Evolutionary conservation across 2,113 vertebrate genomes (phyloP), one percentile per base, ranked within the genome.

Genomic region (Formicarius rufipectus): DNA sequence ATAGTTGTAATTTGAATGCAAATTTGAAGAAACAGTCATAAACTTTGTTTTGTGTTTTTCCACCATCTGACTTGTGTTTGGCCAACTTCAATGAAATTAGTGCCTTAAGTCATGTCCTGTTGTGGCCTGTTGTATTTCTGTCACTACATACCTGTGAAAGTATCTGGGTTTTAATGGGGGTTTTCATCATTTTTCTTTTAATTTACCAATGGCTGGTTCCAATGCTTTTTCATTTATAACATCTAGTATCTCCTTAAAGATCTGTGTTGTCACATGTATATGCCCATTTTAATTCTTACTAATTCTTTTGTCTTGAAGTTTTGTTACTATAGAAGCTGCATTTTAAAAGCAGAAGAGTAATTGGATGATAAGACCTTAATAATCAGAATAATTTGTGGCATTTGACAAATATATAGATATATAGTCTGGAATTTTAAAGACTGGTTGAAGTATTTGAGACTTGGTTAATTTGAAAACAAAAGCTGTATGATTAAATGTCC

Each of bases 381-480:
- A 88, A 86, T 95, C 68, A 58, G 85, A 88, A 94, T 92, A 94
- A 93, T 84, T 94, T 81, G 67, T 83, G 27, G 24, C 72, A 77
- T 96, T 93, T 96, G 95, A 93, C 90, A 93, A 94, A 93, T 88
- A 92, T 24, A 92, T 60, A 63, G 56, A 40, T 86, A 44, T 33
- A 55, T 78, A 52, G 44, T 52, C 56, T 92, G 44, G 62, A 89
- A 40, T 72, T 86, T 96, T 94, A 81, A 93, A 93, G 85, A 60
- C 79, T 21, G 14, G 47, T 89, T 95, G 81, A 92, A 97, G 76
- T 84, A 74, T 88, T 71, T 11, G 52, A 93, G 83, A 82, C 62
- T 93, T n/a, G 27, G 66, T 93, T 96, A 88, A 96, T 97, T 96
- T 87, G 88, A 90, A 92, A 87, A 52, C 30, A 35, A n/a, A n/a